These are phyloP conservation scores for Dendrocincla fuliginosa DNA, from an alignment of 2,797 vertebrate species.

Conservation along the genomic window DNA sequence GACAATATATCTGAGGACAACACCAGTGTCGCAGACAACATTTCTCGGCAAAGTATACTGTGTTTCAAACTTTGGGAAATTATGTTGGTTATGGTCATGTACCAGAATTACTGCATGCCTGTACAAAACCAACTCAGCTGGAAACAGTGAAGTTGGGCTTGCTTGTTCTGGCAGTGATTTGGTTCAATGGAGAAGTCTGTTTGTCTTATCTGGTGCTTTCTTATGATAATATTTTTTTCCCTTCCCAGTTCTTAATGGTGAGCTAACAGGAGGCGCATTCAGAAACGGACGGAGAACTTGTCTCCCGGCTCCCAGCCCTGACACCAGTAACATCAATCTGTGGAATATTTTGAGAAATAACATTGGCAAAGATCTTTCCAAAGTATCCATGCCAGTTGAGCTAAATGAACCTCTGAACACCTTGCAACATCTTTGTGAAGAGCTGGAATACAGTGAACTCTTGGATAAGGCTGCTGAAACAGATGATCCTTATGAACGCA, in stretches of 20 bases:
- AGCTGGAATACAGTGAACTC: slow-evolving; percentile 97
- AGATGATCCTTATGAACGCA: slow-evolving; percentile 92
- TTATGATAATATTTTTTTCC: slow-evolving; percentile 7
- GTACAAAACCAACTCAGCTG: neutral
- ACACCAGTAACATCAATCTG: slow-evolving; percentile 97
- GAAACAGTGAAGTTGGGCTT: slow-evolving; percentile 5
- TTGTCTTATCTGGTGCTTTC: neutral
- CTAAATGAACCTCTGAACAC: slow-evolving; percentile 98
- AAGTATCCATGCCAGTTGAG: slow-evolving; percentile 99
- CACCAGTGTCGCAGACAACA: slow-evolving; percentile 95
- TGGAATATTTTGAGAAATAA: slow-evolving; percentile 99
- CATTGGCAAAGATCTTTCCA: slow-evolving; percentile 98
- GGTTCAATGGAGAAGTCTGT: neutral
- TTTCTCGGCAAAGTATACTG: slow-evolving; percentile 93
- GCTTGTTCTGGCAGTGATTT: neutral
- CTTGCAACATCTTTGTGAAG: slow-evolving; percentile 97
- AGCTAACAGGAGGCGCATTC: slow-evolving; percentile 91
- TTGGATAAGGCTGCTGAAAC: slow-evolving; percentile 96
- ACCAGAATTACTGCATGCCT: slow-evolving; percentile 3
- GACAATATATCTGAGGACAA: slow-evolving; percentile 99
- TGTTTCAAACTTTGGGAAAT: slow-evolving; percentile 40
- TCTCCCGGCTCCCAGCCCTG: slow-evolving; percentile 91
- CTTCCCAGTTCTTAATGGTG: slow-evolving; percentile 91
- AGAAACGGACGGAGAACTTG: slow-evolving; percentile 91
- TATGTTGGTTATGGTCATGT: neutral